Base-by-base conservation (phyloP, 1,140 invertebrate species). In the Hyphantria cunea region DNA sequence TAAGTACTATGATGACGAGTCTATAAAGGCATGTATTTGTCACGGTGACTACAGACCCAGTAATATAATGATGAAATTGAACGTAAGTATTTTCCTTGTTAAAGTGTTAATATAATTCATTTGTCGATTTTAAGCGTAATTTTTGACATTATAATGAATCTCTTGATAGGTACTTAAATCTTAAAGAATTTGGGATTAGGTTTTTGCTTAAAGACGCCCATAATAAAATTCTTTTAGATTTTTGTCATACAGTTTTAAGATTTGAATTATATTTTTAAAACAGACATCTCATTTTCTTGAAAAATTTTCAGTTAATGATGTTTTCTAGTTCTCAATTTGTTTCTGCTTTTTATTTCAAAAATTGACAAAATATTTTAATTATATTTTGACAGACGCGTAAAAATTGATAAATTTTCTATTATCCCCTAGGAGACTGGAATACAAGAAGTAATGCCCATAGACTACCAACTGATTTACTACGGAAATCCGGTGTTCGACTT, bases 41-140 rank as follows among this genome's bases (percentile, higher is more conserved):
- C 78, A 81, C 51, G 71, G 74, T 7, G 78, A 81, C 52, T 81
- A 70, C 39, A 74, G 74, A 53, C 45, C 68, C 3, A 64, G 61
- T 25, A 81, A 81, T 60, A 68, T 81, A 33, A 55, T 81, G 58
- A 53, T 65, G 14, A 76, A 75, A 51, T 44, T 70, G 44, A n/a
- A 39, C 8, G 76, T 78, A 64, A 76, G 76, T 39, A 39, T 39
- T 25, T 25, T 25, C 5, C 5, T 25, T 3, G 17, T 25, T 25
- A 5, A 25, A 25, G 17, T 25, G 1, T 25, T 25, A 39, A 10
- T 39, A 39, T 39, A 9, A 39, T 39, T n/a, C 2, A 10, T 31
- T 47, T 33, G 37, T 25, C 12, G 11, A 41, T 10, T 37, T 47
- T 7, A 32, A 10, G 37, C 34, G 17, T n/a, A 32, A 52, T 51